These are phyloP conservation scores for Ibidorhyncha struthersii DNA, from an alignment of 2,113 vertebrate species.

Conservation along the genomic window DNA sequence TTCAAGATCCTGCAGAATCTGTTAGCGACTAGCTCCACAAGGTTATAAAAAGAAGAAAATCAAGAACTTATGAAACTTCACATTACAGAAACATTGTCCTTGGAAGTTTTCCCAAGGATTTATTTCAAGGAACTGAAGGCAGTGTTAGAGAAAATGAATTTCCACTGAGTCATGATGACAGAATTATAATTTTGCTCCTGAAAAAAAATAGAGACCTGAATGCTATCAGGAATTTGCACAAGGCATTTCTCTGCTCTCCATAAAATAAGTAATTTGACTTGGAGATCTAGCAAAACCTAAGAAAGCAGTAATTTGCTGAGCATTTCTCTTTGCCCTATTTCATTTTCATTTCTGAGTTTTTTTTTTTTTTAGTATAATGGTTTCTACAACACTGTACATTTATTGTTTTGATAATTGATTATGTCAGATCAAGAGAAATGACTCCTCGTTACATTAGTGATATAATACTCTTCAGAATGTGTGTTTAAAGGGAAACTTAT, in stretches of 20 bases:
- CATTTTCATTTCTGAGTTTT: background rate
- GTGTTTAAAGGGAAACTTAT: background rate
- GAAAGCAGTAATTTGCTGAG: background rate
- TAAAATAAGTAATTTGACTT: conserved; percentile 3
- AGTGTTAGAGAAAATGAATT: conserved; percentile 8
- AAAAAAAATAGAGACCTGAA: background rate
- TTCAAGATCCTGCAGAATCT: background rate
- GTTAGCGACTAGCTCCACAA: background rate
- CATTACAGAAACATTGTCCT: background rate
- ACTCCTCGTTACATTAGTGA: background rate
- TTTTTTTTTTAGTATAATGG: background rate
- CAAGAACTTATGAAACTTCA: background rate
- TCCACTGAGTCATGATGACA: background rate
- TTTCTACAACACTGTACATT: background rate
- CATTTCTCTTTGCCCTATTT: background rate
- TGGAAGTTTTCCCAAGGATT: background rate
- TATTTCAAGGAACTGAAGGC: background rate
- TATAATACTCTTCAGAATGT: background rate
- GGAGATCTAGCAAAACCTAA: background rate
- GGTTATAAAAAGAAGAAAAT: background rate
- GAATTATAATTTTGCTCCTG: background rate
- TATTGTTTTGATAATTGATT: background rate
- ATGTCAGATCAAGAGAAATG: background rate
- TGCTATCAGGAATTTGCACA: background rate
- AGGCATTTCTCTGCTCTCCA: background rate